A percentile compares a stretch with the other conserved stretches of the same genome.
Evolutionary conservation across 2,888 invertebrate genomes (phyloP).

Genomic region (Aquatica leii): DNA sequence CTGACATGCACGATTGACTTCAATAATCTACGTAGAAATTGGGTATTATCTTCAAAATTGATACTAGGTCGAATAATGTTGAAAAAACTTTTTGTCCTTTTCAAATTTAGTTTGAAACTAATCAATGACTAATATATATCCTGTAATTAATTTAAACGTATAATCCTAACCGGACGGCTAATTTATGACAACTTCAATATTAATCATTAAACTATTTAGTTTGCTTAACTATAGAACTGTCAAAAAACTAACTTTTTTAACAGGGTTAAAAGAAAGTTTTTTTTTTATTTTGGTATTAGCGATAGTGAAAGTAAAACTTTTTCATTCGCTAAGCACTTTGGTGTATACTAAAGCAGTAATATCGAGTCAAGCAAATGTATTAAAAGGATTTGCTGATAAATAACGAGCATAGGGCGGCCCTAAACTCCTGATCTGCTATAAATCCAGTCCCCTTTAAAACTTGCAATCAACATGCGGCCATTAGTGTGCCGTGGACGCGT

Average conservation of each 20-base stretch:
- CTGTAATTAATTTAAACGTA: slow-evolving; percentile 5
- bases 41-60: slow-evolving; percentile 5
- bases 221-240: not conserved
- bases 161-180: not conserved
- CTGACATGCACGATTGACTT: slow-evolving; percentile 13
- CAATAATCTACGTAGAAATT: slow-evolving; percentile 10
- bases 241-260: not conserved
- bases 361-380: slow-evolving; percentile 51
- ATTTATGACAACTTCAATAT: slow-evolving; percentile 4
- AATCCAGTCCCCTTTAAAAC: slow-evolving; percentile 58
- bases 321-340: slow-evolving; percentile 25
- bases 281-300: slow-evolving; percentile 13
- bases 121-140: slow-evolving; percentile 5
- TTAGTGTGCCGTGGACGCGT: slow-evolving; percentile 56
- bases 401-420: slow-evolving; percentile 51
- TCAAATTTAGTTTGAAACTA: slow-evolving; percentile 3
- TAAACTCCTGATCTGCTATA: slow-evolving; percentile 54
- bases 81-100: slow-evolving; percentile 10
- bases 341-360: slow-evolving; percentile 32
- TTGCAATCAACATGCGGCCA: slow-evolving; percentile 60
- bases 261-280: not conserved
- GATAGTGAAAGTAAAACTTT: slow-evolving; percentile 26
- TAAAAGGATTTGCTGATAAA: slow-evolving; percentile 56
- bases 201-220: not conserved
- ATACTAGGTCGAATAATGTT: slow-evolving; percentile 8